These are phyloP conservation scores for Leptopilina drosophilae DNA, from an alignment of 2,888 invertebrate species.

Conservation along the genomic window DNA sequence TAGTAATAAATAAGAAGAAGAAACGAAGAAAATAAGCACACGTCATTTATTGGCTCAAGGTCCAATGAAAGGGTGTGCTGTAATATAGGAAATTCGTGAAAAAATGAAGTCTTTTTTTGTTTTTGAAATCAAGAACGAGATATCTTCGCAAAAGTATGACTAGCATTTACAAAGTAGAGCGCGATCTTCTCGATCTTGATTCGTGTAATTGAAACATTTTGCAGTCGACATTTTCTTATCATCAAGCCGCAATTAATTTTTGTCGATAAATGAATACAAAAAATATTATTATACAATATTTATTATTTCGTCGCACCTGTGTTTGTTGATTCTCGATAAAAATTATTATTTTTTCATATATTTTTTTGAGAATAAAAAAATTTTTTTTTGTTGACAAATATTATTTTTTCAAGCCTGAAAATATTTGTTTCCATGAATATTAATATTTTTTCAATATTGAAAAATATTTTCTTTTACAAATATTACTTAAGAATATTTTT, in stretches of 20 bases:
- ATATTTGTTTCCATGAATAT: too few species aligned
- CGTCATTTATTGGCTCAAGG: conserved; percentile 51
- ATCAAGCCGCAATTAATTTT: conserved; percentile 23
- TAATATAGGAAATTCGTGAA: conserved; percentile 10
- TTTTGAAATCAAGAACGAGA: conserved; percentile 48
- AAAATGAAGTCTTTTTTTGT: background rate
- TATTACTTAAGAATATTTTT: too few species aligned
- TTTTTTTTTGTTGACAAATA: too few species aligned
- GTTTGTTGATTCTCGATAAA: background rate
- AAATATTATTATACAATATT: background rate
- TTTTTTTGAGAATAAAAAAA: too few species aligned
- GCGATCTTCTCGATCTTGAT: conserved; percentile 4
- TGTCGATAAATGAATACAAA: background rate
- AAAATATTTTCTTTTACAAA: background rate
- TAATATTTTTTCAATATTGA: too few species aligned
- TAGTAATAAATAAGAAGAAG: background rate
- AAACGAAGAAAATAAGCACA: conserved; percentile 4
- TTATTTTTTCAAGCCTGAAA: too few species aligned
- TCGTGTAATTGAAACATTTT: background rate
- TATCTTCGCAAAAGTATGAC: conserved; percentile 67
- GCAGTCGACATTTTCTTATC: conserved; percentile 17
- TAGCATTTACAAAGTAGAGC: conserved; percentile 69
- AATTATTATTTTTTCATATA: background rate
- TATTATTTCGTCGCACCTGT: conserved; percentile 12
- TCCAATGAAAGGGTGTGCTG: conserved; percentile 53